A percentile compares a stretch with the other conserved stretches of the same genome.
Conservation (phyloP, 1,140 invertebrate species). For the Neodiprion fabricii region DNA sequence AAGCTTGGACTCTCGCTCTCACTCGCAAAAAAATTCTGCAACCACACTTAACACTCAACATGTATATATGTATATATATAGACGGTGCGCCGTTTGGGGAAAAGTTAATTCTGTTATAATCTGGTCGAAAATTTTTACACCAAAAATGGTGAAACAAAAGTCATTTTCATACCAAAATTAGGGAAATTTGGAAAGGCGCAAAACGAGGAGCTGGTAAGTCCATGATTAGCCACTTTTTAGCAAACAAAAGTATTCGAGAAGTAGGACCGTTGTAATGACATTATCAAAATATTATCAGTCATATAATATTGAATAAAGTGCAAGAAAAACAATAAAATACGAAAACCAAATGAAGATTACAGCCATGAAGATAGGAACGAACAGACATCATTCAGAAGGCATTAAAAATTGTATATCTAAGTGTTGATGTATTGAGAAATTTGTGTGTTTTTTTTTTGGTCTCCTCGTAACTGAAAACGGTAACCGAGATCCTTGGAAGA, state of each 20-base stretch:
- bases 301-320: neutral
- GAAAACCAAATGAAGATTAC: neutral
- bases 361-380: neutral
- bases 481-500: too few relatives aligned
- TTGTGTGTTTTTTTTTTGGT: too few relatives aligned
- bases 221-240: neutral
- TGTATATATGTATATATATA: too few relatives aligned
- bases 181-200: constrained; percentile 37
- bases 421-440: too few relatives aligned
- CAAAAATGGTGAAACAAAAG: constrained; percentile 16
- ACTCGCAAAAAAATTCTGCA: too few relatives aligned
- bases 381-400: neutral
- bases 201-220: neutral
- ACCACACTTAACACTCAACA: too few relatives aligned
- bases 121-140: constrained; percentile 41
- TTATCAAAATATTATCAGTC: neutral
- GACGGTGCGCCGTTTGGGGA: too few relatives aligned
- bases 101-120: constrained; percentile 50
- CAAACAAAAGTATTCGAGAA: neutral
- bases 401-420: neutral
- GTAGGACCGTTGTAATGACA: neutral
- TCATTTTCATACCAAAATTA: constrained; percentile 52
- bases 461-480: too few relatives aligned
- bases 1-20: too few relatives aligned
- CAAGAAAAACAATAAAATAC: neutral